These are phyloP conservation scores for Hyles vespertilio DNA, from an alignment of 1,140 invertebrate species.

Conservation along the genomic window DNA sequence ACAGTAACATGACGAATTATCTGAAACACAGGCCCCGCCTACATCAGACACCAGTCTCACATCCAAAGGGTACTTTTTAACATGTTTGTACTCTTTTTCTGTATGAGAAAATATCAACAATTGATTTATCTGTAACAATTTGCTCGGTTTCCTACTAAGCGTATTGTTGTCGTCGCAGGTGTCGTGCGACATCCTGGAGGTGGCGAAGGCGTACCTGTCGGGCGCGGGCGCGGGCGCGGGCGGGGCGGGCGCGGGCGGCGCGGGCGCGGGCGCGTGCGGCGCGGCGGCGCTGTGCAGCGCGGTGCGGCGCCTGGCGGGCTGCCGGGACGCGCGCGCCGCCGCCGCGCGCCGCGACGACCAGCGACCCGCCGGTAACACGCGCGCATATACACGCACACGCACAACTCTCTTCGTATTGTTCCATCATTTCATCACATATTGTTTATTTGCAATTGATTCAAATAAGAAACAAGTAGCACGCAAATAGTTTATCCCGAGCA, in stretches of 20 bases:
- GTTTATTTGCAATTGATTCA: no score
- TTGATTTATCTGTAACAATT: not conserved
- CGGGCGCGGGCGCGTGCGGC: slow-evolving; percentile 32
- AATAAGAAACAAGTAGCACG: no score
- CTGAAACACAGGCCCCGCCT: no score
- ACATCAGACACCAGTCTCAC: no score
- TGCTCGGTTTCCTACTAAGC: not conserved
- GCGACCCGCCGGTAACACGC: slow-evolving; percentile 35
- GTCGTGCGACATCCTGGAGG: slow-evolving; percentile 44
- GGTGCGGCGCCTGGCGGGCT: slow-evolving; percentile 51
- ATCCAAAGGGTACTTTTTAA: no score
- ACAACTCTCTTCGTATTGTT: no score
- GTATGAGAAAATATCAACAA: no score
- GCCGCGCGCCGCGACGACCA: slow-evolving; percentile 36
- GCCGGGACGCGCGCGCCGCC: slow-evolving; percentile 28
- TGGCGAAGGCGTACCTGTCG: slow-evolving; percentile 33
- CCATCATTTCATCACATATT: no score
- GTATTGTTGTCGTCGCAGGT: slow-evolving; percentile 27
- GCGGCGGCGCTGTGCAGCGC: slow-evolving; percentile 34
- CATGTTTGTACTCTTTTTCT: no score
- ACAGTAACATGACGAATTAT: no score
- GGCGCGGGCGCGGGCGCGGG: slow-evolving; percentile 26
- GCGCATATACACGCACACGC: no score
- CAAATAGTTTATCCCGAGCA: no score
- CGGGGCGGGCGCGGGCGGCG: slow-evolving; percentile 24